Evolutionary conservation across 2,113 vertebrate genomes (phyloP).

Genomic region (Chaetodon trifascialis): DNA sequence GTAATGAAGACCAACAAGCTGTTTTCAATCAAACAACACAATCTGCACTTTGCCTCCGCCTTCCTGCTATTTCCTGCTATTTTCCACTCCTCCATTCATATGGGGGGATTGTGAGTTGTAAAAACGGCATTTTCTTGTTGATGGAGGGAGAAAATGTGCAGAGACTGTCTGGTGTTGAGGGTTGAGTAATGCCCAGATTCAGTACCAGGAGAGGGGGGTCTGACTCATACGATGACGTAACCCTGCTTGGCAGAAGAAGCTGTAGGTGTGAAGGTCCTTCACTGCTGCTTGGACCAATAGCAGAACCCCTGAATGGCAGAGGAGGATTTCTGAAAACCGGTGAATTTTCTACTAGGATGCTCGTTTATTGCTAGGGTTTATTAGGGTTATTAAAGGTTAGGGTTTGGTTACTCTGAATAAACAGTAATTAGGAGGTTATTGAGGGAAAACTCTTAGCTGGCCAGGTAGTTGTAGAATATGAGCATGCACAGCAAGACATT

Average conservation of each 20-base stretch:
- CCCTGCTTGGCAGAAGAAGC: slow-evolving; percentile 22
- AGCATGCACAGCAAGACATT: too few species aligned
- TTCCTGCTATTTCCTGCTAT: slow-evolving; percentile 50
- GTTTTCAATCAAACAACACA: slow-evolving; percentile 77
- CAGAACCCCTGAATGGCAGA: not conserved
- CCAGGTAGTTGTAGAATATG: too few species aligned
- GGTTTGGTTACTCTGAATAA: too few species aligned
- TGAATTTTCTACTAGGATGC: too few species aligned
- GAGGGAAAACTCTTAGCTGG: too few species aligned
- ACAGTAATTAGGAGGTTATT: too few species aligned
- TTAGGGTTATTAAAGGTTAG: too few species aligned
- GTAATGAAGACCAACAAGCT: slow-evolving; percentile 72
- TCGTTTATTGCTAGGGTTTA: too few species aligned
- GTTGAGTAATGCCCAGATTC: slow-evolving; percentile 40
- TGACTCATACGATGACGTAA: slow-evolving; percentile 40
- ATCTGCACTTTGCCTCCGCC: slow-evolving; percentile 35
- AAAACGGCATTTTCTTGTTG: slow-evolving; percentile 33
- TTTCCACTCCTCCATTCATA: slow-evolving; percentile 43
- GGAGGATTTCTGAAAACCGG: not conserved
- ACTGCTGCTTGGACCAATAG: not conserved
- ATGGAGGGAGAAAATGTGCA: slow-evolving; percentile 36
- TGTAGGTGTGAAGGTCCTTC: not conserved
- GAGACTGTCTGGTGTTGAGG: slow-evolving; percentile 21
- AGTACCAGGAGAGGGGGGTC: slow-evolving; percentile 11
- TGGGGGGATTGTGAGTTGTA: slow-evolving; percentile 11